Percentiles rank a stretch among this genome's conserved stretches.
Evolutionary conservation across 2,797 vertebrate genomes (phyloP).

Genomic region (Lagodon rhomboides): DNA sequence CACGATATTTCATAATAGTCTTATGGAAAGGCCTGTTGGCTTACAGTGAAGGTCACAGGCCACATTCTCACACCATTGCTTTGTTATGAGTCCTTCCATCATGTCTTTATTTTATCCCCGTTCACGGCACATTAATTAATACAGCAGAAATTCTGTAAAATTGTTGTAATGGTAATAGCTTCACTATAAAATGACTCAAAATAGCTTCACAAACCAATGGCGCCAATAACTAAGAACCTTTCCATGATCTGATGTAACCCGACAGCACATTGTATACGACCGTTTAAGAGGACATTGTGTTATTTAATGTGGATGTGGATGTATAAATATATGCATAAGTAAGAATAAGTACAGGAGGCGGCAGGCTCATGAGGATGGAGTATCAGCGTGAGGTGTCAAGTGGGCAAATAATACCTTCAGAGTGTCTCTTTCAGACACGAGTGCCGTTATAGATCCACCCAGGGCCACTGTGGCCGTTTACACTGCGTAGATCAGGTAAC

Average conservation of each 20-base stretch:
- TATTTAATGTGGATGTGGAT: slow-evolving; percentile 30
- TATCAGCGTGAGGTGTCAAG: slow-evolving; percentile 65
- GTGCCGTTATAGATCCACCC: slow-evolving; percentile 72
- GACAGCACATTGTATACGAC: slow-evolving; percentile 23
- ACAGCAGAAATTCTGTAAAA: slow-evolving; percentile 33
- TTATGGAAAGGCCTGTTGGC: not conserved
- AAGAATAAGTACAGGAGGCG: slow-evolving; percentile 46
- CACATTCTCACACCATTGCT: not conserved
- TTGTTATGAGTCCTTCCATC: slow-evolving; percentile 16
- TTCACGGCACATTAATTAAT: slow-evolving; percentile 38
- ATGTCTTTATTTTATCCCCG: not conserved
- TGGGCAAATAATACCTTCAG: slow-evolving; percentile 67
- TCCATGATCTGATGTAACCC: slow-evolving; percentile 24
- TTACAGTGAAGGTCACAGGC: slow-evolving; percentile 10
- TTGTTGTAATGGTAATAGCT: slow-evolving; percentile 27
- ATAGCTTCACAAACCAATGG: slow-evolving; percentile 37
- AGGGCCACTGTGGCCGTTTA: slow-evolving; percentile 64
- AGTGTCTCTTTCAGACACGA: slow-evolving; percentile 63
- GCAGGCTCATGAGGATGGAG: slow-evolving; percentile 37
- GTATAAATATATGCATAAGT: slow-evolving; percentile 52
- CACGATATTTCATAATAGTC: slow-evolving; percentile 9
- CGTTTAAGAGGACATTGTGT: slow-evolving; percentile 31
- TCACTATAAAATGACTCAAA: slow-evolving; percentile 33
- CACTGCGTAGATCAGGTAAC: slow-evolving; percentile 64
- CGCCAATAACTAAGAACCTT: slow-evolving; percentile 9